These are phyloP conservation scores for Cossypha heuglini DNA, from an alignment of 2,797 vertebrate species.

Conservation along the genomic window DNA sequence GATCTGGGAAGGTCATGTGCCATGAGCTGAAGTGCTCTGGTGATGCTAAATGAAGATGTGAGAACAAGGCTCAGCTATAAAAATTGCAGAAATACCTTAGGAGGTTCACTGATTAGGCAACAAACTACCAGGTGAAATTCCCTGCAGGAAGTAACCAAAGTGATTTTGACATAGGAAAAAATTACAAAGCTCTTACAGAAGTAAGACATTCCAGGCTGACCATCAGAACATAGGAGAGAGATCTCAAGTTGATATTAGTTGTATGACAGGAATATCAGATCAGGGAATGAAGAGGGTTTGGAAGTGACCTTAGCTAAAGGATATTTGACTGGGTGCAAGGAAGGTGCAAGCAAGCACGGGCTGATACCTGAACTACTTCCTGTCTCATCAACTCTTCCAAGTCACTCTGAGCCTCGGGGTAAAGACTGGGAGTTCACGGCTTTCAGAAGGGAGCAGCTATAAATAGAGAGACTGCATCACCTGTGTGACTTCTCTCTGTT, in stretches of 20 bases:
- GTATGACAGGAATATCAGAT: not conserved
- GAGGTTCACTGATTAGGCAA: not conserved
- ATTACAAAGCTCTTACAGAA: not conserved
- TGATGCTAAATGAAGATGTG: not conserved
- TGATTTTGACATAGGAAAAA: not conserved
- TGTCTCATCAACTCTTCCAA: not conserved
- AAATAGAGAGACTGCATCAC: not conserved
- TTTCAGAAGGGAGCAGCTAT: not conserved
- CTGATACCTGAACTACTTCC: not conserved
- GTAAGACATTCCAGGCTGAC: not conserved
- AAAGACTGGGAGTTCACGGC: not conserved
- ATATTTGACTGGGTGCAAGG: not conserved
- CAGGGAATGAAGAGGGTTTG: not conserved
- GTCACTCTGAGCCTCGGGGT: not conserved
- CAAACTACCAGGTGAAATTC: not conserved
- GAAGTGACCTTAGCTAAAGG: not conserved
- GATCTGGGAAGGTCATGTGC: not conserved
- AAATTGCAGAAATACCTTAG: not conserved
- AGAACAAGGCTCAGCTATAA: not conserved
- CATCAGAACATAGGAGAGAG: not conserved
- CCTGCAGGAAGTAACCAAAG: not conserved
- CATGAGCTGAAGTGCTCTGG: not conserved
- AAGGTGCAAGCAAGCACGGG: not conserved
- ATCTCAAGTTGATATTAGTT: accelerated
- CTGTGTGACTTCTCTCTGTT: not conserved